Evolutionary conservation across 2,113 vertebrate species (phyloP).

Genomic region (Cygnus atratus): DNA sequence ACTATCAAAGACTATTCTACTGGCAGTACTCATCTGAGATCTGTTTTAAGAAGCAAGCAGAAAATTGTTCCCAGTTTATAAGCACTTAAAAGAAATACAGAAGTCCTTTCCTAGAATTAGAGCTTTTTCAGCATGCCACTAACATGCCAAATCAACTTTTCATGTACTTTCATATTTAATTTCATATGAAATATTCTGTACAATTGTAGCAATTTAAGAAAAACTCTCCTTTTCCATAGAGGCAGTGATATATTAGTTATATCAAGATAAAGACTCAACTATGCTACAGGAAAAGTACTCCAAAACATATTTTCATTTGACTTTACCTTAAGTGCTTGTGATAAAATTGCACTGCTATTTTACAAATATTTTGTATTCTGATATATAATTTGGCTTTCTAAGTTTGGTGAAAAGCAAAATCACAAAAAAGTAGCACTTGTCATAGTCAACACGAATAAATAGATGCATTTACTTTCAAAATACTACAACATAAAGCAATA

Average conservation of each 20-base stretch:
- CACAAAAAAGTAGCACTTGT: neutral
- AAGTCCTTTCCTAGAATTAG: neutral
- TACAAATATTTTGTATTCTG: neutral
- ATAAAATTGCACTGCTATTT: neutral
- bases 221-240: neutral
- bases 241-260: rapidly evolving
- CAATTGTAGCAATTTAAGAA: neutral
- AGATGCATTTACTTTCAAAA: neutral
- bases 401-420: neutral
- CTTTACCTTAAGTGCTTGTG: neutral
- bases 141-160: neutral
- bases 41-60: neutral
- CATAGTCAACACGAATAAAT: neutral
- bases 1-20: neutral
- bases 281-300: neutral
- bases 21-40: neutral
- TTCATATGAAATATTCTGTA: neutral
- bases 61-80: neutral
- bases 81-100: neutral
- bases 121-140: neutral
- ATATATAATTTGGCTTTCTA: neutral
- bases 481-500: neutral
- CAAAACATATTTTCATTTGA: neutral
- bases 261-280: neutral
- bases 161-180: neutral